phyloP scores from a whole-genome alignment of 2,888 invertebrate species.

The Unio pictorum region DNA sequence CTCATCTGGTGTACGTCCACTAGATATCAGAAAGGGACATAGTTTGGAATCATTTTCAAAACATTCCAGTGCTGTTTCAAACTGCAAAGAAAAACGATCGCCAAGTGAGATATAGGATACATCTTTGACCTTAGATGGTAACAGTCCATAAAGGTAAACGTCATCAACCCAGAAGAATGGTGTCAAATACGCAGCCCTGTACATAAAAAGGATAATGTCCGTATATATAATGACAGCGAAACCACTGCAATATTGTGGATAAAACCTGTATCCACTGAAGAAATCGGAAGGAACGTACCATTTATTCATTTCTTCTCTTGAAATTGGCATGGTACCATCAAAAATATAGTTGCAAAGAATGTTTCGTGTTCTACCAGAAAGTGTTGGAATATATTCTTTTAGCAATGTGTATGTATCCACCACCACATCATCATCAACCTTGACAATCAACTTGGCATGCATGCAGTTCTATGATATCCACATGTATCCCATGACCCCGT shows the following conservation, averaged over 20 bases:
- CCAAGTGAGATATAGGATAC: conserved; percentile 19
- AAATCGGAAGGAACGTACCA: conserved; percentile 23
- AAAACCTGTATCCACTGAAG: conserved; percentile 24
- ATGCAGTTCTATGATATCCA: conserved; percentile 47
- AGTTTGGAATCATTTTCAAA: conserved; percentile 21
- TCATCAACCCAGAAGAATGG: conserved; percentile 42
- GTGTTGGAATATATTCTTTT: conserved; percentile 18
- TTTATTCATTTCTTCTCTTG: conserved; percentile 25
- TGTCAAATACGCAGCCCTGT: conserved; percentile 21
- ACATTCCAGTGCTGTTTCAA: conserved; percentile 13
- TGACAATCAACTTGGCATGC: conserved; percentile 42
- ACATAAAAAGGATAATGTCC: conserved; percentile 30
- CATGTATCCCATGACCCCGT: too few species aligned
- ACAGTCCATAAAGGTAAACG: conserved; percentile 30
- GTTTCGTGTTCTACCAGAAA: conserved; percentile 16
- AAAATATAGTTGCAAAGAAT: conserved; percentile 31
- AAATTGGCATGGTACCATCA: conserved; percentile 28
- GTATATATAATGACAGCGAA: conserved; percentile 29
- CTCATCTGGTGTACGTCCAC: conserved; percentile 11
- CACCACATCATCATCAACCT: conserved; percentile 53
- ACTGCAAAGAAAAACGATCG: conserved; percentile 6
- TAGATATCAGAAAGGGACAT: conserved; percentile 22
- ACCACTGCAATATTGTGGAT: conserved; percentile 32
- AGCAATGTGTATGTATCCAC: conserved; percentile 37
- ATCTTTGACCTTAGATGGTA: conserved; percentile 23